These are phyloP conservation scores for Steatornis caripensis DNA, from an alignment of 2,113 vertebrate genomes.

Conservation along the genomic window DNA sequence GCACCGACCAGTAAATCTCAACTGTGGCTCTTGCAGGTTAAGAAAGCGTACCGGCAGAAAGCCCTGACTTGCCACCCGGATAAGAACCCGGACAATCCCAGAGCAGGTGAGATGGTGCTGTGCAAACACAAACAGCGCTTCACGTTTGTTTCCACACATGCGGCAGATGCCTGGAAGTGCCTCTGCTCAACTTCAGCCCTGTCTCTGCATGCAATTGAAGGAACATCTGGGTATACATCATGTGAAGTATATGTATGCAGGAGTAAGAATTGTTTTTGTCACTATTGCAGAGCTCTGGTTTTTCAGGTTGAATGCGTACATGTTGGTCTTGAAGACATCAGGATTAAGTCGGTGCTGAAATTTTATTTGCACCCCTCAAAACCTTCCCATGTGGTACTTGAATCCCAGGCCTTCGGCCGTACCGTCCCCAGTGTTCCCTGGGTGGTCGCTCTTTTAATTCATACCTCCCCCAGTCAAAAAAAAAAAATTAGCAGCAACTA, in stretches of 20 bases:
- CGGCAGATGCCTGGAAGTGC: background rate
- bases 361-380: background rate
- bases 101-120: conserved; percentile 82
- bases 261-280: background rate
- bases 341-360: background rate
- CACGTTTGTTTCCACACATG: accelerated
- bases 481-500: background rate
- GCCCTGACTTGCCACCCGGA: conserved; percentile 94
- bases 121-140: background rate
- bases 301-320: background rate
- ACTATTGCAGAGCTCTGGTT: background rate
- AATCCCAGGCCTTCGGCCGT: background rate
- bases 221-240: background rate
- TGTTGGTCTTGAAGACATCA: background rate
- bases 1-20: background rate
- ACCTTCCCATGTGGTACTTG: accelerated
- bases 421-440: background rate
- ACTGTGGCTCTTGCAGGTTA: conserved; percentile 78
- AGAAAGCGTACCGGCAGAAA: conserved; percentile 93
- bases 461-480: background rate
- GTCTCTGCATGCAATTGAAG: background rate
- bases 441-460: background rate
- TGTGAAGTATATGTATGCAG: accelerated
- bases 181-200: background rate
- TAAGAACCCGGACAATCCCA: conserved; percentile 94